Base-by-base conservation (phyloP, 2,797 vertebrate genomes). In the Ptychobarbus kaznakovi region DNA sequence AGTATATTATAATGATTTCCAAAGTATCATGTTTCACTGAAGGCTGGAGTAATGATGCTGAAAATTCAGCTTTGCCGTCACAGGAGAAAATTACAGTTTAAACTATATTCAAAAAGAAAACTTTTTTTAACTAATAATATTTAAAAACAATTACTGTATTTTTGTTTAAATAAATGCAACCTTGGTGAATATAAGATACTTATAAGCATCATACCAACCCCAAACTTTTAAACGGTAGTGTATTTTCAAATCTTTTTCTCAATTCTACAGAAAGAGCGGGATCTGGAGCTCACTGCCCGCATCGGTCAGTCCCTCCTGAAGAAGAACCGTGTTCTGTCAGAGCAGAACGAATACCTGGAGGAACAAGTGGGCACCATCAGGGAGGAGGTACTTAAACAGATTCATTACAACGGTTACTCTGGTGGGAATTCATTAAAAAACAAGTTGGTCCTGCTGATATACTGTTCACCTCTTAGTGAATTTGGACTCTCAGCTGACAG, bases 231-330 rank as follows among this genome's bases (percentile, higher is more conserved):
- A 72, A 15, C 1, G 1, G 28, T 7, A 20, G 16, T 75, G 9
- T 6, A 35, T 75, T 25, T 53, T 18, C 38, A 6, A 42, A 22
- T 66, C 22, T 81, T 16, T 76, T 32, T 38, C 10, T 81, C 11
- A 9, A 9, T 28, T 51, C 18, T 63, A 88, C 85, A 99, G 98
- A 99, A 99, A 98, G 98, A 99, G 93, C 95, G 98, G 83, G 98
- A 99, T 92, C 90, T 99, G 93, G 98, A 99, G 92, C 91, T 99
- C 93, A 97, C 98, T 22, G 98, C 98, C 61, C 96, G 95, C 80
- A 99, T 99, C 11, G 98, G 98, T 86, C 98, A 99, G 91, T 98
- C 98, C 0, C 95, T 99, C 79, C 89, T 99, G 46, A 99, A 98
- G 95, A 99, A 99, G 95, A 99, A 99, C 92, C 95, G 95, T 85